Percentiles rank a stretch among this genome's conserved stretches.
Evolutionary conservation across 2,888 invertebrate genomes (phyloP).

Genomic region (Tetragnatha montana): DNA sequence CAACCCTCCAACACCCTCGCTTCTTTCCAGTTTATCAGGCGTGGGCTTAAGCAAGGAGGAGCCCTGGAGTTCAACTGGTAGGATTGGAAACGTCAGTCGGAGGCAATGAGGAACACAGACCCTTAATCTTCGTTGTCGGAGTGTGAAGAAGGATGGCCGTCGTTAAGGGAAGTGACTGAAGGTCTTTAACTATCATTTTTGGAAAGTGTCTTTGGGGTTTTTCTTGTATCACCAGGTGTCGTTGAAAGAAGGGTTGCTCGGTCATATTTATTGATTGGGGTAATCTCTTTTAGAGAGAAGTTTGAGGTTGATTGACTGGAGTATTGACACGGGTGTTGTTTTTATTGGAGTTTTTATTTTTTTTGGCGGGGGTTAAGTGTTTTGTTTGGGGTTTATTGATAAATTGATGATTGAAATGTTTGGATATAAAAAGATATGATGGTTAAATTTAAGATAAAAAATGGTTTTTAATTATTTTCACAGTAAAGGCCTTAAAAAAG

Average conservation of each 20-base stretch:
- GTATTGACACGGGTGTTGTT: too few relatives aligned
- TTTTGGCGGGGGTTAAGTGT: too few relatives aligned
- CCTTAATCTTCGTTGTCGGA: constrained; percentile 61
- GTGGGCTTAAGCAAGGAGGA: constrained; percentile 31
- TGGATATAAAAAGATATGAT: too few relatives aligned
- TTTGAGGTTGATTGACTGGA: too few relatives aligned
- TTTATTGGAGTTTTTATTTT: too few relatives aligned
- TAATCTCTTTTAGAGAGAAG: not conserved
- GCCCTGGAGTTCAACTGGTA: constrained; percentile 49
- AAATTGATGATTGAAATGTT: too few relatives aligned
- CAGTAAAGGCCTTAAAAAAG: too few relatives aligned
- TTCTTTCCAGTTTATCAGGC: constrained; percentile 46
- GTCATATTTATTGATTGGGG: not conserved
- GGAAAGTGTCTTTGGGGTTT: not conserved
- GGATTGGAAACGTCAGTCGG: constrained; percentile 56
- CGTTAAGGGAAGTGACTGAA: constrained; percentile 34
- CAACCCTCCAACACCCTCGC: not conserved
- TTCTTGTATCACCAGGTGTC: constrained; percentile 3
- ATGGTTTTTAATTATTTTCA: too few relatives aligned
- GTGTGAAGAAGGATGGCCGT: constrained; percentile 23
- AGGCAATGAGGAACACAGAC: constrained; percentile 29
- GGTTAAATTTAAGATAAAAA: too few relatives aligned
- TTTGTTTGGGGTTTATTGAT: too few relatives aligned
- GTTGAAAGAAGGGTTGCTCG: not conserved
- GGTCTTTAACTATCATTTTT: constrained; percentile 28